These are phyloP conservation scores for Zaprionus bogoriensis DNA, from an alignment of 2,888 invertebrate genomes.

Conservation along the genomic window DNA sequence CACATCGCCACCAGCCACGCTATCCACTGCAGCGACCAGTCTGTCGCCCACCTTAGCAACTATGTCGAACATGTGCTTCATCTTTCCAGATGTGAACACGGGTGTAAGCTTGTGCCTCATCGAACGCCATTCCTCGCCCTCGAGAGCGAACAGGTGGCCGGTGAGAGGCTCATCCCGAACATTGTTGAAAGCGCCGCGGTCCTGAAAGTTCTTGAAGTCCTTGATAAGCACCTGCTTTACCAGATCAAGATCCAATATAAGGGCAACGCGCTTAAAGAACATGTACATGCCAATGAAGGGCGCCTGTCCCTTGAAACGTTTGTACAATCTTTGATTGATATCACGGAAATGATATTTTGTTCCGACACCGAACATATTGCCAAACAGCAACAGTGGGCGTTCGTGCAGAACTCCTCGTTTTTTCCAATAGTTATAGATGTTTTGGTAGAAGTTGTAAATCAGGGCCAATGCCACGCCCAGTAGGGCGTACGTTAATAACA, in stretches of 20 bases:
- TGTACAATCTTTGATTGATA: slow-evolving; percentile 58
- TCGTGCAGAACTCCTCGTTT: slow-evolving; percentile 56
- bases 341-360: slow-evolving; percentile 58
- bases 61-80: slow-evolving; percentile 83
- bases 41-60: slow-evolving; percentile 45
- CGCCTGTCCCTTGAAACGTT: slow-evolving; percentile 57
- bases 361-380: slow-evolving; percentile 70
- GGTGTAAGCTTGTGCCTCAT: slow-evolving; percentile 83
- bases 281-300: slow-evolving; percentile 67
- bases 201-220: slow-evolving; percentile 80
- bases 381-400: slow-evolving; percentile 51
- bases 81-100: slow-evolving; percentile 84
- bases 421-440: slow-evolving; percentile 65
- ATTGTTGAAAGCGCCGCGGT: slow-evolving; percentile 76
- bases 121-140: slow-evolving; percentile 83
- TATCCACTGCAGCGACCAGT: slow-evolving; percentile 29
- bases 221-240: slow-evolving; percentile 79
- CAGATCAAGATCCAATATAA: slow-evolving; percentile 77
- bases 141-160: slow-evolving; percentile 76
- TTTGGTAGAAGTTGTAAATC: slow-evolving; percentile 23
- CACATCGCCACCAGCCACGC: slow-evolving; percentile 26
- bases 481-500: slow-evolving; percentile 39
- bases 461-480: slow-evolving; percentile 34
- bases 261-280: slow-evolving; percentile 51
- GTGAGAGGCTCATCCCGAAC: slow-evolving; percentile 79